Conservation (phyloP, 1,140 invertebrate species). For the Dufourea novaeangliae region DNA sequence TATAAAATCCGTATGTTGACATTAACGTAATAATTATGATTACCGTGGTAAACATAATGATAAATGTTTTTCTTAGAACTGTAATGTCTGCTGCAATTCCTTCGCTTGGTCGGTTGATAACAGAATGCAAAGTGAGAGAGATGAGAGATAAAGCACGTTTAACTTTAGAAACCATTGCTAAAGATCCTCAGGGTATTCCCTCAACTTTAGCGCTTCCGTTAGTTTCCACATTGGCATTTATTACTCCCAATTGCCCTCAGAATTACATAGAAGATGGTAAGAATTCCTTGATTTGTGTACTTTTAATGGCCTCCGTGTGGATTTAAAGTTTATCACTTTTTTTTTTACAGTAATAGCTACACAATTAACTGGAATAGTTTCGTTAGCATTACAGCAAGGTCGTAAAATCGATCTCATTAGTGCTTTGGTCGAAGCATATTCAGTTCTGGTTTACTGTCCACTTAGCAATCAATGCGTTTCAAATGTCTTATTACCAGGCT, state of each 20-base stretch:
- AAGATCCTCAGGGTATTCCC: slow-evolving; percentile 74
- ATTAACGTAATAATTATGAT: background rate
- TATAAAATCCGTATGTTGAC: background rate
- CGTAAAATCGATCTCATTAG: slow-evolving; percentile 83
- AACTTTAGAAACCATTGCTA: slow-evolving; percentile 86
- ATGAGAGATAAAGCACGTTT: slow-evolving; percentile 87
- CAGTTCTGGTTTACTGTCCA: slow-evolving; percentile 85
- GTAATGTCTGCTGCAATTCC: slow-evolving; percentile 86
- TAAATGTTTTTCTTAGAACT: slow-evolving; percentile 78
- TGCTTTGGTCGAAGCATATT: slow-evolving; percentile 86
- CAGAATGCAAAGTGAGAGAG: slow-evolving; percentile 82
- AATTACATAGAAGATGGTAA: slow-evolving; percentile 84
- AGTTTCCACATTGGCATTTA: slow-evolving; percentile 81
- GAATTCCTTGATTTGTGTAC: background rate
- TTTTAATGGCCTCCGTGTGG: background rate
- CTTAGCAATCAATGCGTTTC: slow-evolving; percentile 81
- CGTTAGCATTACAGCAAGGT: slow-evolving; percentile 83
- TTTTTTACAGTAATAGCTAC: slow-evolving; percentile 85
- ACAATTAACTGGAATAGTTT: slow-evolving; percentile 83
- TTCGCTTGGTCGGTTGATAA: slow-evolving; percentile 85
- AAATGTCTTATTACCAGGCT: slow-evolving; percentile 80
- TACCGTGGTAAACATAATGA: background rate
- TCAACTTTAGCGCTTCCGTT: slow-evolving; percentile 79
- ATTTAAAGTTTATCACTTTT: background rate
- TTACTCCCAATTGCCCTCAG: slow-evolving; percentile 81